These are phyloP conservation scores for Centruroides sculpturatus DNA, from an alignment of 1,140 invertebrate species.

Conservation along the genomic window DNA sequence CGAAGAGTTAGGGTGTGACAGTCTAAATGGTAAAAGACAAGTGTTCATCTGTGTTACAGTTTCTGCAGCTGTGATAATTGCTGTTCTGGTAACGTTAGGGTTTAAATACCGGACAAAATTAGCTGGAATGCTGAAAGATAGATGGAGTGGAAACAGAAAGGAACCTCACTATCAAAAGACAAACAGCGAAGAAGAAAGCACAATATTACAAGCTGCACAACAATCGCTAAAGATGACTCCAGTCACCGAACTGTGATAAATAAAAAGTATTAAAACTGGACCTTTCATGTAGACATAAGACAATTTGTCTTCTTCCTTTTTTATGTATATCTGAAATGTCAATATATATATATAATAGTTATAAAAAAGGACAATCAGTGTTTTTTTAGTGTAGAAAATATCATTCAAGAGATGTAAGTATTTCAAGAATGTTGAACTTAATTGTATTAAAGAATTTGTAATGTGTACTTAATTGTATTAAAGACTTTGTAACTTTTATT, in stretches of 20 bases:
- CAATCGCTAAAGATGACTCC: slow-evolving; percentile 56
- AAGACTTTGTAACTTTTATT: too few species aligned
- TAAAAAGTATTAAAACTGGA: too few species aligned
- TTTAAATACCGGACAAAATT: slow-evolving; percentile 61
- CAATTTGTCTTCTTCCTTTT: too few species aligned
- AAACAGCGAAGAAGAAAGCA: slow-evolving; percentile 62
- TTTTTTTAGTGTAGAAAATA: too few species aligned
- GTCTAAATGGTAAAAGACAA: slow-evolving; percentile 55
- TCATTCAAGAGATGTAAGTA: too few species aligned
- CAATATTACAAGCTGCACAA: slow-evolving; percentile 48
- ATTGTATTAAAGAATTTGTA: too few species aligned
- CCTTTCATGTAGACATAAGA: too few species aligned
- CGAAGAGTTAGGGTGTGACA: slow-evolving; percentile 62
- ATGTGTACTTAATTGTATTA: too few species aligned
- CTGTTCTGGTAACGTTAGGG: slow-evolving; percentile 48
- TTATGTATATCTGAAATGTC: too few species aligned
- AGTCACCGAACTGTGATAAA: slow-evolving; percentile 62
- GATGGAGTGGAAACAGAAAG: slow-evolving; percentile 55
- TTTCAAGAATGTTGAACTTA: too few species aligned
- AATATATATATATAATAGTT: too few species aligned
- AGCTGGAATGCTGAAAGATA: slow-evolving; percentile 31
- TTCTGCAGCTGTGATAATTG: slow-evolving; percentile 47
- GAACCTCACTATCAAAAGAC: slow-evolving; percentile 77
- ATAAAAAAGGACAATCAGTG: too few species aligned
- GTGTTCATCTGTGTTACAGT: slow-evolving; percentile 57